phyloP scores from a whole-genome alignment of 2,113 vertebrate species.

The Rhinopithecus roxellana region DNA sequence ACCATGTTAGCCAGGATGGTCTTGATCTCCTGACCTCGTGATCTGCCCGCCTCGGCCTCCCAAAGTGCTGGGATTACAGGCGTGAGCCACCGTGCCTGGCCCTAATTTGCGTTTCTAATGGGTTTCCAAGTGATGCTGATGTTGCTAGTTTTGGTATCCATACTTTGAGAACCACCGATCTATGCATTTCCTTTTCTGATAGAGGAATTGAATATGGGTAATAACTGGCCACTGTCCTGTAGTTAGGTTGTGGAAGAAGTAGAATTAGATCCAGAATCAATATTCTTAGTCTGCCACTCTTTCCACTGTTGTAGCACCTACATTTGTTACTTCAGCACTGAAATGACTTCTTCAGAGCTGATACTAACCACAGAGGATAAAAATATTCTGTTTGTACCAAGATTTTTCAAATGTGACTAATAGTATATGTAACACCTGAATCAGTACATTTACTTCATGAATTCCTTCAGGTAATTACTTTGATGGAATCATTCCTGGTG shows the following conservation, averaged over 20 bases:
- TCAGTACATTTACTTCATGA: background rate
- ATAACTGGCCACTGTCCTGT: background rate
- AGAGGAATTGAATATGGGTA: background rate
- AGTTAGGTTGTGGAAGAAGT: background rate
- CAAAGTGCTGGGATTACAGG: too few relatives aligned
- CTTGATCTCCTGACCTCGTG: too few relatives aligned
- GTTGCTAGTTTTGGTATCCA: background rate
- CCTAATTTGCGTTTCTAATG: background rate
- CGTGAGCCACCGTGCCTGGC: too few relatives aligned
- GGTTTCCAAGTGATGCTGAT: background rate
- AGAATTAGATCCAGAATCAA: background rate
- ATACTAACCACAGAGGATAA: background rate
- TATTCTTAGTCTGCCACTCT: background rate
- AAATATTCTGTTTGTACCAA: background rate
- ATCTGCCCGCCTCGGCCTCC: too few relatives aligned
- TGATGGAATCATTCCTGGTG: slow-evolving; percentile 35
- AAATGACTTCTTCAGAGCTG: background rate
- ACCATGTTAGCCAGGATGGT: too few relatives aligned
- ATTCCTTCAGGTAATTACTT: slow-evolving; percentile 47
- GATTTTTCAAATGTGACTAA: slow-evolving; percentile 4
- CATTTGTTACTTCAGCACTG: background rate
- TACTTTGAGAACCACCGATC: background rate
- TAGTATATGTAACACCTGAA: background rate
- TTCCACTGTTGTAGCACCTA: background rate
- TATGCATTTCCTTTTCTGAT: background rate